These are phyloP conservation scores for Drosophila nr. perissopoda DNA, from an alignment of 2,888 invertebrate species.

Conservation along the genomic window DNA sequence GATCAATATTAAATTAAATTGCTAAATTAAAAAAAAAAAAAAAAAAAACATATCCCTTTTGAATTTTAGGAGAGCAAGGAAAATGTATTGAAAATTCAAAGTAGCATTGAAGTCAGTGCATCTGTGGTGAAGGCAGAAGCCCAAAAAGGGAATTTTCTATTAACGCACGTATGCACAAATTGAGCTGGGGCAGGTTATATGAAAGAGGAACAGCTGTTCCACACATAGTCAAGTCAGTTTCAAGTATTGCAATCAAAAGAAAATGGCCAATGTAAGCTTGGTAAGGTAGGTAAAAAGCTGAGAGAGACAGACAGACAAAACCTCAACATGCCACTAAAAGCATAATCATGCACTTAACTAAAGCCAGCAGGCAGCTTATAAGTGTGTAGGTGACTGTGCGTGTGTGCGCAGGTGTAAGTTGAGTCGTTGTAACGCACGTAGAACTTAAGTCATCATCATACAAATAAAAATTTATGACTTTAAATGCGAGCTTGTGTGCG, in stretches of 20 bases:
- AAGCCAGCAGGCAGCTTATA: slow-evolving; percentile 58
- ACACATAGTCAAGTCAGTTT: slow-evolving; percentile 42
- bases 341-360: slow-evolving; percentile 80
- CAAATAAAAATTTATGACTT: slow-evolving; percentile 77
- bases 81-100: slow-evolving; percentile 17
- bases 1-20: no score
- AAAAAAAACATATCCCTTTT: slow-evolving; percentile 1
- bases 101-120: slow-evolving; percentile 1
- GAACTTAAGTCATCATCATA: slow-evolving; percentile 79
- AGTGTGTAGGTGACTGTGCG: slow-evolving; percentile 10
- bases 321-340: slow-evolving; percentile 80
- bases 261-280: slow-evolving; percentile 36
- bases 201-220: slow-evolving; percentile 42
- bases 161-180: slow-evolving; percentile 50
- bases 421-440: slow-evolving; percentile 71
- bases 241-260: slow-evolving; percentile 57
- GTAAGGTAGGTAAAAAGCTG: slow-evolving; percentile 36
- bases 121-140: slow-evolving; percentile 5
- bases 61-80: slow-evolving; percentile 7
- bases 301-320: slow-evolving; percentile 73
- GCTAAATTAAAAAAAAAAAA: no score
- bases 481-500: slow-evolving; percentile 43
- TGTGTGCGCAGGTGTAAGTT: slow-evolving; percentile 37
- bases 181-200: slow-evolving; percentile 5
- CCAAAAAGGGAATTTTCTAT: slow-evolving; percentile 49